A percentile compares a stretch with the other conserved stretches of the same genome.
phyloP scores from a whole-genome alignment of 1,140 invertebrate genomes.

The Euborellia annulipes region DNA sequence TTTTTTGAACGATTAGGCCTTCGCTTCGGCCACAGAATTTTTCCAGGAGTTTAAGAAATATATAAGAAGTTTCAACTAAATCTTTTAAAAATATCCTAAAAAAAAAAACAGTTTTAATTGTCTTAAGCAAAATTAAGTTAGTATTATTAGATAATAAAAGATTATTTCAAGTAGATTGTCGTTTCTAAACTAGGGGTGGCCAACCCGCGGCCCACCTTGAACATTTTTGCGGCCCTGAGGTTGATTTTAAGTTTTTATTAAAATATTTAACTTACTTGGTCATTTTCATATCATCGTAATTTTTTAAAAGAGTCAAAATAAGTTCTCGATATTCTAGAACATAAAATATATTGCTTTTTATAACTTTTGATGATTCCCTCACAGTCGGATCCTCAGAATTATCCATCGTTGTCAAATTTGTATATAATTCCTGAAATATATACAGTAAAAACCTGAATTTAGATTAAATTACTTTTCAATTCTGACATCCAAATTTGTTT shows the following conservation, averaged over 20 bases:
- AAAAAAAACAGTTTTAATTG: too few relatives aligned
- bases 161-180: neutral
- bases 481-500: too few relatives aligned
- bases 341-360: slow-evolving; percentile 89
- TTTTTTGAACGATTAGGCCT: slow-evolving; percentile 54
- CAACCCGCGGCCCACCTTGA: too few relatives aligned
- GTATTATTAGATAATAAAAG: neutral
- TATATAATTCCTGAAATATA: slow-evolving; percentile 31
- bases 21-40: slow-evolving; percentile 51
- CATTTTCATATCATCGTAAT: slow-evolving; percentile 74
- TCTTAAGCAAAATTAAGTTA: too few relatives aligned
- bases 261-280: slow-evolving; percentile 44
- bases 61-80: slow-evolving; percentile 73
- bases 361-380: slow-evolving; percentile 60
- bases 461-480: too few relatives aligned
- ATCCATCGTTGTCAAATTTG: slow-evolving; percentile 70
- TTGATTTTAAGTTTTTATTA: neutral
- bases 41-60: slow-evolving; percentile 87
- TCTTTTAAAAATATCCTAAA: slow-evolving; percentile 67
- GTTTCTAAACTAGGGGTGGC: too few relatives aligned
- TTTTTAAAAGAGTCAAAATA: slow-evolving; percentile 57
- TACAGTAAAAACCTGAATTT: slow-evolving; percentile 11
- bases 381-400: slow-evolving; percentile 46
- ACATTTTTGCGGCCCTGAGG: too few relatives aligned
- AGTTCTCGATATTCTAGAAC: slow-evolving; percentile 88